Evolutionary conservation across 2,797 vertebrate genomes (phyloP).

Genomic region (Decapterus maruadsi): DNA sequence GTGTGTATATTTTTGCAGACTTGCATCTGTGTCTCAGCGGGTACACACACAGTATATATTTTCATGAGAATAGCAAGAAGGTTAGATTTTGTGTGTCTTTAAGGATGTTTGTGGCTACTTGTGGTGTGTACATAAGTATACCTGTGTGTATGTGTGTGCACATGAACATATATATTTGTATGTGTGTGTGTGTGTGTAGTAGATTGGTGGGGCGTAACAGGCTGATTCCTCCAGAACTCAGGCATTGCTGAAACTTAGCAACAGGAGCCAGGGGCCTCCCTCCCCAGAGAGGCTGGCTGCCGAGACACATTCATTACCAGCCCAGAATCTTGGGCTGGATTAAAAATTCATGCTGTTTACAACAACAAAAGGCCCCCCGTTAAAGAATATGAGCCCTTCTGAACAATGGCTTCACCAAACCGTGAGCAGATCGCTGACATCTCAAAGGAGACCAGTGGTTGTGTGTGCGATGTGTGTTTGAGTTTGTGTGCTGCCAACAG

Average conservation of each 20-base stretch:
- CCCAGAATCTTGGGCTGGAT: constrained; percentile 82
- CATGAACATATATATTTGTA: constrained; percentile 16
- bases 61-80: background rate
- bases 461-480: constrained; percentile 64
- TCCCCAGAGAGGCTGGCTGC: constrained; percentile 80
- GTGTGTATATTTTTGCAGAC: constrained; percentile 17
- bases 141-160: constrained; percentile 17
- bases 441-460: constrained; percentile 75
- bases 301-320: constrained; percentile 84
- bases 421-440: constrained; percentile 83
- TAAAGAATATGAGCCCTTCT: constrained; percentile 83
- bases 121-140: constrained; percentile 10
- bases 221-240: constrained; percentile 78
- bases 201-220: constrained; percentile 73
- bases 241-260: constrained; percentile 84
- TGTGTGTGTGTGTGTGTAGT: constrained; percentile 40
- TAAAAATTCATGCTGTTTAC: constrained; percentile 91
- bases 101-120: constrained; percentile 23
- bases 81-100: constrained; percentile 14
- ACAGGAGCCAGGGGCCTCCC: constrained; percentile 79
- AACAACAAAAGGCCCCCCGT: constrained; percentile 83
- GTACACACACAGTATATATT: background rate
- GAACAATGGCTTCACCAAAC: constrained; percentile 84
- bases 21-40: background rate
- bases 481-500: constrained; percentile 68